phyloP scores from a whole-genome alignment of 2,113 vertebrate species.

The Craseonycteris thonglongyai region DNA sequence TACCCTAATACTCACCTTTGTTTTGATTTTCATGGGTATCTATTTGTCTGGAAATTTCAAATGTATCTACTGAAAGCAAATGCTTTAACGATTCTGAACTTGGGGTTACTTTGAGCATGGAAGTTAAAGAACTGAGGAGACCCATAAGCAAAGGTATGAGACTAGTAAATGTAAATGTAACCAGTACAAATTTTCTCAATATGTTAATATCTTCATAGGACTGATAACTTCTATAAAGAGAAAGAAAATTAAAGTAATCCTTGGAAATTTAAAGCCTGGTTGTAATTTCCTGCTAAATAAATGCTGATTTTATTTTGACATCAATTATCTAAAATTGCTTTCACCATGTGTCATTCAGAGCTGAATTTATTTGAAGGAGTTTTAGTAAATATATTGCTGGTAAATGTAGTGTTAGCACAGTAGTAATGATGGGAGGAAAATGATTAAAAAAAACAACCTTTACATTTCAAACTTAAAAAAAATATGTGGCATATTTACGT shows the following conservation, averaged over 20 bases:
- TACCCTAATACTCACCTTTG: neutral
- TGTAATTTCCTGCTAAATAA: constrained; percentile 35
- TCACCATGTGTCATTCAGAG: constrained; percentile 12
- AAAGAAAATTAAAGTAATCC: constrained; percentile 37
- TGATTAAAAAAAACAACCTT: neutral
- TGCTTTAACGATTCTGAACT: neutral
- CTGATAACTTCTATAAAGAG: constrained; percentile 29
- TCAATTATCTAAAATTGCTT: constrained; percentile 40
- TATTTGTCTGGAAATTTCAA: neutral
- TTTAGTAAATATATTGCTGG: constrained; percentile 49
- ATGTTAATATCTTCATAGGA: neutral
- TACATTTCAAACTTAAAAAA: constrained; percentile 24
- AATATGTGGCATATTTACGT: neutral
- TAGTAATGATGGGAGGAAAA: neutral
- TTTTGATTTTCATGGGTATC: neutral
- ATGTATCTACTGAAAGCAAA: neutral
- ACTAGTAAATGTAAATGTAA: constrained; percentile 1
- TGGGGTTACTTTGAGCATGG: neutral
- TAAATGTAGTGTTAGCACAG: constrained; percentile 5
- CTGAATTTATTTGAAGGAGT: constrained; percentile 10
- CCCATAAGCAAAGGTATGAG: neutral
- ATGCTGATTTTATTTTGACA: constrained; percentile 39
- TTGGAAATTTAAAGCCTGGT: constrained; percentile 40
- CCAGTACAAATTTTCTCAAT: neutral
- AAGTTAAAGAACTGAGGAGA: neutral